Evolutionary conservation across 92 coral and sea anemone genomes (phyloP), one percentile per base, ranked within the genome.

Genomic region (Porites lobata): DNA sequence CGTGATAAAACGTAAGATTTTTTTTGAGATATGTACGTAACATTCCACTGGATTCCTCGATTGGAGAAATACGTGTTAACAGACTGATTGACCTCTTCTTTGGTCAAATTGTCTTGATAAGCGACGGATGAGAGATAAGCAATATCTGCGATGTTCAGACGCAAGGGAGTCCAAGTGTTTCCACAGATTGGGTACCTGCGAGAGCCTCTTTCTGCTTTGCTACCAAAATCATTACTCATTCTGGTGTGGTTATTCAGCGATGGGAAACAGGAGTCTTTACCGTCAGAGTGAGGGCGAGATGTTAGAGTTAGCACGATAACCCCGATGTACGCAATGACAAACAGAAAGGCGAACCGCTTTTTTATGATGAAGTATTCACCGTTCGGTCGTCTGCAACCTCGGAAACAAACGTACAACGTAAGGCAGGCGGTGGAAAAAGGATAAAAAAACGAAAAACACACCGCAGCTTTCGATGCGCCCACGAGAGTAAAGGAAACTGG

Each of bases 131-230:
- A 94, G 1, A 94, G 68, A 69, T 85, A 94, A n/a, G 94, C 96
- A 53, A 91, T 64, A 69, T 94, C 96, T 51, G 96, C 89, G 20
- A 94, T 65, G 59, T 76, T 78, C 72, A 94, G 56, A 12, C 64
- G 61, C 2, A 92, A 82, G 6, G 74, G 43, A 19, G 95, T 76
- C 96, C 96, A 94, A 9, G 32, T 83, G 20, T 89, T 89, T 18
- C 53, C 87, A 59, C 96, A 94, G 65, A 91, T 90, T 26, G 94
- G 96, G 65, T 94, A 94, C 22, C 85, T 87, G 20, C 78, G 87
- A 6, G 52, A 38, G 7, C 52, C 1, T 52, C 21, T 22, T n/a
- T 72, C 76, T 38, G 6, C 47, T 10, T 9, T 32, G n/a, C 13
- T 38, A 18, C 63, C 10, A 51, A 62, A 58, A n/a, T 65, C 7